Percentiles rank a stretch among this genome's conserved stretches.
Evolutionary conservation across 1,140 invertebrate genomes (phyloP).

Genomic region (Mactra quadrangularis): DNA sequence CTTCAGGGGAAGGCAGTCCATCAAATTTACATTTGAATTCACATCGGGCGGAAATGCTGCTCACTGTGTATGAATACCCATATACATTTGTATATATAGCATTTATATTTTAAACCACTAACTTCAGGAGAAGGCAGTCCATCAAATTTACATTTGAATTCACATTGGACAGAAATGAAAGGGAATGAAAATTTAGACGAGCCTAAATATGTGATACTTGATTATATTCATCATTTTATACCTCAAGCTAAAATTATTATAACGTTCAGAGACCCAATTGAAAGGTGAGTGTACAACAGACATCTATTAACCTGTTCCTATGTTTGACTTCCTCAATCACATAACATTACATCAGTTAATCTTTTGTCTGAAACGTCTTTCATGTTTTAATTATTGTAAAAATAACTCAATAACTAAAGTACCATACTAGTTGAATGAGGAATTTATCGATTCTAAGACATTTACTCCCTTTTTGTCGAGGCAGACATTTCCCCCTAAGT

Average conservation of each 20-base stretch:
- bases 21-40: conserved; percentile 74
- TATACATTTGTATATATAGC: too few relatives aligned
- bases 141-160: conserved; percentile 73
- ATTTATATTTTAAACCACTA: too few relatives aligned
- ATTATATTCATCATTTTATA: conserved; percentile 69
- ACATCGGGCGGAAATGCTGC: conserved; percentile 68
- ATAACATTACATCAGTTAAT: too few relatives aligned
- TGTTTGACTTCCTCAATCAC: not conserved
- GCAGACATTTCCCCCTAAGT: too few relatives aligned
- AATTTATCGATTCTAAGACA: too few relatives aligned
- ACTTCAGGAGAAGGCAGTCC: conserved; percentile 73
- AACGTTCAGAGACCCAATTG: conserved; percentile 72
- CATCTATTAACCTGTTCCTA: not conserved
- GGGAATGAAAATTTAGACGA: conserved; percentile 69
- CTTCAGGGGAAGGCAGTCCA: conserved; percentile 72
- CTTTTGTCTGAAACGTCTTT: too few relatives aligned
- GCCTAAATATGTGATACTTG: conserved; percentile 68
- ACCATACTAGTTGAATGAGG: too few relatives aligned
- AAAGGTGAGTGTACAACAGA: conserved; percentile 65
- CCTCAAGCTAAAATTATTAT: conserved; percentile 73
- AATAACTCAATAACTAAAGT: too few relatives aligned
- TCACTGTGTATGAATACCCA: too few relatives aligned
- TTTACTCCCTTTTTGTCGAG: too few relatives aligned
- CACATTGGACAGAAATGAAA: conserved; percentile 68
- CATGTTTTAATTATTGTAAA: too few relatives aligned